Percentiles rank a stretch among this genome's conserved stretches.
Conservation (phyloP, 2,113 vertebrate species). For the Thinocorus orbignyianus region DNA sequence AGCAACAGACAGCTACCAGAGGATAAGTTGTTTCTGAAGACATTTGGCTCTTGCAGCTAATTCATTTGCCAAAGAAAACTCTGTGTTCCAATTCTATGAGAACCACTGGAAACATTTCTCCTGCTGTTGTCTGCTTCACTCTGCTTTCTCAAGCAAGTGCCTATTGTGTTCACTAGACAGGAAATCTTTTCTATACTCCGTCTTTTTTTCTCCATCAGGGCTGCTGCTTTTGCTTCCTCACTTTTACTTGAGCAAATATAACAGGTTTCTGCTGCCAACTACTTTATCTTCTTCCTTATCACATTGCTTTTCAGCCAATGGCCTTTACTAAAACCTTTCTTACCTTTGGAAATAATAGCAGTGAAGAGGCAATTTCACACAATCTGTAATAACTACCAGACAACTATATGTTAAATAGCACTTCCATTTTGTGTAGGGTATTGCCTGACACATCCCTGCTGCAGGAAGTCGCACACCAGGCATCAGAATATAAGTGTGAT, state of each 20-base stretch:
- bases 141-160: constrained; percentile 34
- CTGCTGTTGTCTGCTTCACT: constrained; percentile 14
- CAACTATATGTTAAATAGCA: neutral
- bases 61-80: constrained; percentile 61
- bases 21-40: constrained; percentile 52
- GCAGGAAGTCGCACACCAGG: neutral
- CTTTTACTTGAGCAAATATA: neutral
- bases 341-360: neutral
- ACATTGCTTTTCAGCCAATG: neutral
- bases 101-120: constrained; percentile 49
- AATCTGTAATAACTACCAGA: neutral
- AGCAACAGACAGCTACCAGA: constrained; percentile 34
- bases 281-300: neutral
- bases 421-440: neutral
- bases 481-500: too few species aligned
- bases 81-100: constrained; percentile 43
- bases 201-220: neutral
- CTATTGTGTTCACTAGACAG: constrained; percentile 25
- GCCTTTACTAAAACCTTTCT: neutral
- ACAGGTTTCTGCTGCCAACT: neutral
- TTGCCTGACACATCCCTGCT: neutral
- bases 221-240: neutral
- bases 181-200: neutral
- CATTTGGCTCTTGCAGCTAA: constrained; percentile 40
- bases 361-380: neutral